Percentiles rank a stretch among this genome's conserved stretches.
phyloP scores from a whole-genome alignment of 2,113 vertebrate genomes.

The Oreochromis niloticus region DNA sequence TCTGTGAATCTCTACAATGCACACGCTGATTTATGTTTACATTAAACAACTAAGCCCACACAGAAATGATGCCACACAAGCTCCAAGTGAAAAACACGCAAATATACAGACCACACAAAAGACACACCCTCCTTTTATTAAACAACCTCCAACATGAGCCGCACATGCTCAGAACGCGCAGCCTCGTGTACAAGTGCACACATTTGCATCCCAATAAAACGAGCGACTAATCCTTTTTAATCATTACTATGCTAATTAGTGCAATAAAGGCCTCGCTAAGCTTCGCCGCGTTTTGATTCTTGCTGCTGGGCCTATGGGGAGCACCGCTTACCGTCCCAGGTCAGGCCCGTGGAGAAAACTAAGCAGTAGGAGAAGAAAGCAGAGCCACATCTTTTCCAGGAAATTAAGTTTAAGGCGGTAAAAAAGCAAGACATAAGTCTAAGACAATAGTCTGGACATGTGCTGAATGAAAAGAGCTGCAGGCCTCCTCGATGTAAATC shows the following conservation, averaged over 20 bases:
- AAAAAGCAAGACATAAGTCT: neutral
- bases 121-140: neutral
- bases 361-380: neutral
- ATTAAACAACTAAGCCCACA: neutral
- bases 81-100: neutral
- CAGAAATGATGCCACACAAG: neutral
- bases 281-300: neutral
- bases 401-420: constrained; percentile 46
- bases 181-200: neutral
- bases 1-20: neutral
- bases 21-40: neutral
- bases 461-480: constrained; percentile 17
- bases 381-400: constrained; percentile 13
- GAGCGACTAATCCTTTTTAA: constrained; percentile 14
- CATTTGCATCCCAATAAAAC: constrained; percentile 1
- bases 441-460: constrained; percentile 29
- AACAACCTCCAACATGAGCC: neutral
- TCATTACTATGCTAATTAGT: constrained; percentile 44
- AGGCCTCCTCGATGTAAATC: constrained; percentile 2
- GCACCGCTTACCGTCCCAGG: neutral
- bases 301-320: neutral
- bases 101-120: neutral
- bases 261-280: constrained; percentile 7
- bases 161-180: neutral
- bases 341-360: neutral